Evolutionary conservation across 1,140 invertebrate genomes (phyloP).

Genomic region (Temnothorax nylanderi): DNA sequence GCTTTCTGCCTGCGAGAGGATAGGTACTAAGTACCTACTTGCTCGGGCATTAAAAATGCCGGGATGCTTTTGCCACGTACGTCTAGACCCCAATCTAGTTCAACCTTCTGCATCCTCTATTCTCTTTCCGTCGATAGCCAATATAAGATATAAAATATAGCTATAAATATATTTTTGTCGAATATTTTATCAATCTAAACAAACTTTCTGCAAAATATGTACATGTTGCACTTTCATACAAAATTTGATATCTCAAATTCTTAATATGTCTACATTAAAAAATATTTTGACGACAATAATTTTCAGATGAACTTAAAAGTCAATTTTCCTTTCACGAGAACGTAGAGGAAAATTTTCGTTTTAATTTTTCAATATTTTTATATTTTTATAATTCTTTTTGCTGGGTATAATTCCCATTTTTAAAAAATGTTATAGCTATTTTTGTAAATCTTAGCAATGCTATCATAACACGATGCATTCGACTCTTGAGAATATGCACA

Average conservation of each 20-base stretch:
- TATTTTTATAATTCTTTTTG: background rate
- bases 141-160: slow-evolving; percentile 1
- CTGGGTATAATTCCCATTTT: background rate
- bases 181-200: background rate
- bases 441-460: background rate
- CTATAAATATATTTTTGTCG: slow-evolving; percentile 5
- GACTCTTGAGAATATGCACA: background rate
- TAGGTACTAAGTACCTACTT: slow-evolving; percentile 75
- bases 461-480: background rate
- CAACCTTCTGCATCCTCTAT: background rate
- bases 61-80: slow-evolving; percentile 64
- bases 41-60: slow-evolving; percentile 71
- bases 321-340: background rate
- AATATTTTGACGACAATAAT: background rate
- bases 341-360: background rate
- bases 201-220: background rate
- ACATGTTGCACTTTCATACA: background rate
- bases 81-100: slow-evolving; percentile 65
- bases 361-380: background rate
- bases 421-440: background rate
- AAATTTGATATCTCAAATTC: background rate
- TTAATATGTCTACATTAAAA: background rate
- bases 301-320: background rate
- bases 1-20: slow-evolving; percentile 62
- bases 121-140: slow-evolving; percentile 7